phyloP scores from a whole-genome alignment of 2,797 vertebrate genomes.

The Chelon labrosus region DNA sequence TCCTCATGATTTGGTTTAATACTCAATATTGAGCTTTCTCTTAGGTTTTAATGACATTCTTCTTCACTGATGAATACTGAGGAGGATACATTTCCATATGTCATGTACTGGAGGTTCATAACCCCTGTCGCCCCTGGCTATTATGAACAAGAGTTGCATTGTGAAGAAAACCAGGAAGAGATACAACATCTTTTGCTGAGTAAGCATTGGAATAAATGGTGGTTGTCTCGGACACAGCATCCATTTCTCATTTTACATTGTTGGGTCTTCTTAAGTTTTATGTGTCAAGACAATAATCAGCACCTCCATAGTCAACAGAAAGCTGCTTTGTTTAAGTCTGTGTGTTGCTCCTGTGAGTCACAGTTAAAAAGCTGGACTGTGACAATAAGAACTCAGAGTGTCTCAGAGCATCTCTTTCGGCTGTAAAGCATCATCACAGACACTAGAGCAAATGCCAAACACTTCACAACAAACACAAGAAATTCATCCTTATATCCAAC shows the following conservation, averaged over 20 bases:
- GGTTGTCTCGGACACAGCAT: too few species aligned
- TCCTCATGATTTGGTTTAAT: too few species aligned
- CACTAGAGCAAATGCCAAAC: neutral
- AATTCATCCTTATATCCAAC: neutral
- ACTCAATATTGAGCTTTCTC: too few species aligned
- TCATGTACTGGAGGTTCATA: neutral
- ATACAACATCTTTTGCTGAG: neutral
- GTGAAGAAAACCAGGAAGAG: neutral
- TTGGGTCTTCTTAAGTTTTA: neutral
- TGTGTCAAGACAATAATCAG: neutral
- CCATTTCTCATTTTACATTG: neutral
- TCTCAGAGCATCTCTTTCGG: neutral
- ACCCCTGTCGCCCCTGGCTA: rapidly evolving
- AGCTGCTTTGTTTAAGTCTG: neutral
- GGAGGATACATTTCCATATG: neutral
- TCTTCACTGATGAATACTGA: too few species aligned
- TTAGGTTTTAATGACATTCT: too few species aligned
- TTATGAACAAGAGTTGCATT: rapidly evolving
- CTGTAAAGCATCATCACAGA: neutral
- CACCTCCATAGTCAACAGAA: neutral
- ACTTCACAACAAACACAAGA: neutral
- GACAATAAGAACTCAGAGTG: neutral
- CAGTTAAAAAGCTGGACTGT: neutral
- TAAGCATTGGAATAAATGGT: neutral
- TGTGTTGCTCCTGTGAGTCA: neutral